Base-by-base conservation (phyloP, 1,140 invertebrate genomes). In the Drosophila rufa region DNA sequence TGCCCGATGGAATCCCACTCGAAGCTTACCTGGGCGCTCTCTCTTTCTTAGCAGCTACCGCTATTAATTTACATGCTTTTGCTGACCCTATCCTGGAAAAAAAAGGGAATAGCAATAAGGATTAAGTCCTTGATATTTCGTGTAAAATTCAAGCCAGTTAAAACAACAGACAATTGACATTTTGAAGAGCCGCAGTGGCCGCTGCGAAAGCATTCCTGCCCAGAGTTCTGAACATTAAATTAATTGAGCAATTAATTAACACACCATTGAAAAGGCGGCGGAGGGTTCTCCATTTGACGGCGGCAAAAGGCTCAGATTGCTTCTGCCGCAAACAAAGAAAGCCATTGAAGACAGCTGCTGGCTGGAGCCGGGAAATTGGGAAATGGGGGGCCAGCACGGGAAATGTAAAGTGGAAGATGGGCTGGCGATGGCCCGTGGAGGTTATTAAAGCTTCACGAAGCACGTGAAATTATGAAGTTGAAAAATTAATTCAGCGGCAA, bases 201-300 rank as follows among this genome's bases (percentile, higher is more conserved):
- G 47, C 42, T 33, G 12, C 42, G 73, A 65, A 59, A 51, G 36
- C 53, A 36, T 36, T 36, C 33, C 9, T 11, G 62, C 45, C 71
- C 27, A 17, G 50, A 22, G 27, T 15, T 68, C 65, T 90, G 85
- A 79, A 82, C 85, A 89, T 90, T 89, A 89, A 90, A 89, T 89
- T 89, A 89, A 89, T 89, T 89, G 85, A 90, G 85, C 85, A 90
- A 90, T 90, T 90, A 90, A 90, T 90, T 90, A 90, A 90, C 81
- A 90, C 85, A 61, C 85, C 85, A 85, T 85, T 89, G 81, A 17
- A 55, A 47, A 51, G 79, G 38, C 59, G 59, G 57, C 75, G 71
- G 78, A 65, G 53, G 53, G 53, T 15, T 40, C 38, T 69, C 55
- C 66, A 83, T 78, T 82, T 75, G 58, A 62, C 70, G 82, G 59